A percentile compares a stretch with the other conserved stretches of the same genome.
phyloP scores from a whole-genome alignment of 2,888 invertebrate genomes.

The Agonopterix heracliana region DNA sequence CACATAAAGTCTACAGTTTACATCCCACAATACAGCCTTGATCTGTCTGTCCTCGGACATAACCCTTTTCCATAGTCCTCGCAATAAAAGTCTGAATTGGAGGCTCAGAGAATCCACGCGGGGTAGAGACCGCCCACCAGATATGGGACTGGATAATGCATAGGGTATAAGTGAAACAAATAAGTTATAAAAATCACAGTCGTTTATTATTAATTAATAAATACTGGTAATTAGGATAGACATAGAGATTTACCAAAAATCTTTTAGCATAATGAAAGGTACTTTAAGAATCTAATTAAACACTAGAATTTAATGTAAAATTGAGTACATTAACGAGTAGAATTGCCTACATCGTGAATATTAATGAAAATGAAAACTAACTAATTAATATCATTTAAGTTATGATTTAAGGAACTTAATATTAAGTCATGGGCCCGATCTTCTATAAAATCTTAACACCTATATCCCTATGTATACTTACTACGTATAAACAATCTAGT shows the following conservation, averaged over 20 bases:
- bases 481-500: conserved; percentile 62
- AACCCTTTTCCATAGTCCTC: too few relatives aligned
- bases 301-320: conserved; percentile 48
- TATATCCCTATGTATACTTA: conserved; percentile 33
- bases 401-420: conserved; percentile 52
- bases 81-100: too few relatives aligned
- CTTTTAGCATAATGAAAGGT: conserved; percentile 58
- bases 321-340: conserved; percentile 48
- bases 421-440: conserved; percentile 73
- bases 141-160: too few relatives aligned
- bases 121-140: too few relatives aligned
- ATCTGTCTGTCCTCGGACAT: too few relatives aligned
- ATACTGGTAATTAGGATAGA: conserved; percentile 71
- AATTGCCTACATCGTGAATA: conserved; percentile 24
- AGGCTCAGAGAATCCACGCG: too few relatives aligned
- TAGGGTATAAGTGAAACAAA: conserved; percentile 16
- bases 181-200: conserved; percentile 71
- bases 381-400: conserved; percentile 21
- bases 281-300: conserved; percentile 46
- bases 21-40: too few relatives aligned
- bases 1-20: too few relatives aligned
- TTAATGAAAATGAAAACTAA: not conserved
- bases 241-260: conserved; percentile 66
- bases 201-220: conserved; percentile 69
- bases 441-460: conserved; percentile 61